Evolutionary conservation across 2,113 vertebrate genomes (phyloP), one percentile per base, ranked within the genome.

Genomic region (Oryctolagus cuniculus): DNA sequence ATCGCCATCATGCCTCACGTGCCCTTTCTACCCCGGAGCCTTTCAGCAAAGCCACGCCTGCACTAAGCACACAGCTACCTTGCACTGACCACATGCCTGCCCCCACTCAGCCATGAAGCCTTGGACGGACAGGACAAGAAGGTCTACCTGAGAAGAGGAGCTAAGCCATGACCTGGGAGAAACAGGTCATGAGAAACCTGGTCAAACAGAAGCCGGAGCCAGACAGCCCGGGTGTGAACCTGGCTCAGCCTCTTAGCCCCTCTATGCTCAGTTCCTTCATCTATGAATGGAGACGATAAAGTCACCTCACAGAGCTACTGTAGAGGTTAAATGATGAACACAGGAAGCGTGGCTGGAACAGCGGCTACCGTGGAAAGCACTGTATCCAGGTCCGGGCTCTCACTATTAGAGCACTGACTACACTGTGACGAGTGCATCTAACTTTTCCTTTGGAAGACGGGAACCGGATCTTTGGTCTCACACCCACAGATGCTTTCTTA

Each of bases 111-210:
- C 64, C 58, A 89, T 51, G 58, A 89, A 73, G 72, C 21, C 61
- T n/a, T 29, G 53, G 73, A 74, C 64, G 92, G 92, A 87, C 25
- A 87, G 61, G 61, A 79, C 53, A 91, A 80, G 24, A 80, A 63
- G 63, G 22, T 78, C 2, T 96, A 61, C 64, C 75, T 58, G 36
- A 93, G 74, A 87, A 91, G 90, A 91, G 49, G 53, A 87, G 55
- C 74, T 67, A 80, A 34, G 75, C 67, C 80, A 63, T 2, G 36
- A 82, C 70, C 0, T 24, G 31, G 64, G 34, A 69, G 78, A 87
- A 64, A n/a, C 8, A 58, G 44, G n/a, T n/a, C n/a, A n/a, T n/a
- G n/a, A n/a, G n/a, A n/a, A n/a, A n/a, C n/a, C n/a, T 29, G n/a
- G 21, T 69, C 64, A 74, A 55, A 87, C 25, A 74, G 78, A 80